Evolutionary conservation across 2,888 invertebrate genomes (phyloP).

Genomic region (Lepidocyrtinus sp.): DNA sequence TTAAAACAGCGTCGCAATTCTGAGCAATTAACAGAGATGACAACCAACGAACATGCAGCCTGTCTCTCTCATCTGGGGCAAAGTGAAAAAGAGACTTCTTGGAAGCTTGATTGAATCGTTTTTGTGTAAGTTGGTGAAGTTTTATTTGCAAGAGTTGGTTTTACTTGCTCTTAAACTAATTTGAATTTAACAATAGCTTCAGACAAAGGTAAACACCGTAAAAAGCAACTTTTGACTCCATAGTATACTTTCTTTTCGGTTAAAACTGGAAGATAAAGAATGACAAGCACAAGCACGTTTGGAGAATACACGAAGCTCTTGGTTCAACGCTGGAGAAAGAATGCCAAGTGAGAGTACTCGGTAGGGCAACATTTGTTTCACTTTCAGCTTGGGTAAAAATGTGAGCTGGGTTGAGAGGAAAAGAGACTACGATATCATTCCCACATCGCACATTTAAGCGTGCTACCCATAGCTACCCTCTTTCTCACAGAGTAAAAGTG

Average conservation of each 20-base stretch:
- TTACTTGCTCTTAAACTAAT: not conserved
- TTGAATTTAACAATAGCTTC: conserved; percentile 2
- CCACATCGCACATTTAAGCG: not conserved
- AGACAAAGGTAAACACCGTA: not conserved
- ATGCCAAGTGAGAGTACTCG: not conserved
- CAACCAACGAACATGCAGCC: not conserved
- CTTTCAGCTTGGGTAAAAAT: conserved; percentile 25
- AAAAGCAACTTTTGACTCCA: not conserved
- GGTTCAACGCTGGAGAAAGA: conserved; percentile 3
- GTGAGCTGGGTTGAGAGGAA: conserved; percentile 19
- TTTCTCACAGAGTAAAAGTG: not conserved
- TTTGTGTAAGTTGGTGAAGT: not conserved
- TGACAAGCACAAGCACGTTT: not conserved
- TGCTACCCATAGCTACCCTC: not conserved
- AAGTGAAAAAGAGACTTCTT: conserved; percentile 21
- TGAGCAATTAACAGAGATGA: conserved; percentile 18
- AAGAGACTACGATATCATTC: not conserved
- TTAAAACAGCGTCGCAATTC: conserved; percentile 16
- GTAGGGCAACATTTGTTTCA: conserved; percentile 37
- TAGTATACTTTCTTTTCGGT: not conserved
- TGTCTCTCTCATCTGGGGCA: conserved; percentile 34
- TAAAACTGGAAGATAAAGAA: not conserved
- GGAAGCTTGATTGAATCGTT: not conserved
- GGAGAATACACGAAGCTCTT: not conserved
- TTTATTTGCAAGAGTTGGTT: not conserved